Evolutionary conservation across 2,113 vertebrate species (phyloP).

Genomic region (Donacobius atricapilla): DNA sequence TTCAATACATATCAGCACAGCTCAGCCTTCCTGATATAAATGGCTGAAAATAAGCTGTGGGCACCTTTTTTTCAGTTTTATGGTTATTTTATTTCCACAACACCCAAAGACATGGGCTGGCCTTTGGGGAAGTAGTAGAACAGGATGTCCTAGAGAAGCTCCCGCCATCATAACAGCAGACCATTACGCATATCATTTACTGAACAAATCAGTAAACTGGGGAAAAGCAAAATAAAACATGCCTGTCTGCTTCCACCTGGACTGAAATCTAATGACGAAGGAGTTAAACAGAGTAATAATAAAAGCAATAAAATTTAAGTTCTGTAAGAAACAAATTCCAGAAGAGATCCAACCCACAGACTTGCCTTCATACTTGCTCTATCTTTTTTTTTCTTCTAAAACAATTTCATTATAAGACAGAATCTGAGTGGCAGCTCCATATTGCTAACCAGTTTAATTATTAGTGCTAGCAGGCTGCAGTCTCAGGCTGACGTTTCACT

Average conservation of each 20-base stretch:
- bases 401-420: slow-evolving; percentile 33
- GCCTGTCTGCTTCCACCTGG: not conserved
- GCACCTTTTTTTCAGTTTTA: not conserved
- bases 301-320: slow-evolving; percentile 4
- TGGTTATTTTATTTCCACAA: not conserved
- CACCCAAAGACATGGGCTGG: not conserved
- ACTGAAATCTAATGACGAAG: slow-evolving; percentile 16
- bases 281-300: not conserved
- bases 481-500: slow-evolving; percentile 43
- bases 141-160: not conserved
- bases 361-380: not conserved
- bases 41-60: not conserved
- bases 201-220: not conserved
- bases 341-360: not conserved
- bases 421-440: slow-evolving; percentile 60
- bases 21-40: not conserved
- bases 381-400: not conserved
- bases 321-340: not conserved
- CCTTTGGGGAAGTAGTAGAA: not conserved
- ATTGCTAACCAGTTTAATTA: slow-evolving; percentile 69
- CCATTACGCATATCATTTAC: not conserved
- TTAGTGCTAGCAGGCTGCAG: slow-evolving; percentile 26
- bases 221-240: not conserved
- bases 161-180: not conserved
- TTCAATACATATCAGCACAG: not conserved